A percentile compares a stretch with the other conserved stretches of the same genome.
These are phyloP conservation scores for Mesembrinibis cayennensis DNA, from an alignment of 2,113 vertebrate genomes.

Conservation along the genomic window DNA sequence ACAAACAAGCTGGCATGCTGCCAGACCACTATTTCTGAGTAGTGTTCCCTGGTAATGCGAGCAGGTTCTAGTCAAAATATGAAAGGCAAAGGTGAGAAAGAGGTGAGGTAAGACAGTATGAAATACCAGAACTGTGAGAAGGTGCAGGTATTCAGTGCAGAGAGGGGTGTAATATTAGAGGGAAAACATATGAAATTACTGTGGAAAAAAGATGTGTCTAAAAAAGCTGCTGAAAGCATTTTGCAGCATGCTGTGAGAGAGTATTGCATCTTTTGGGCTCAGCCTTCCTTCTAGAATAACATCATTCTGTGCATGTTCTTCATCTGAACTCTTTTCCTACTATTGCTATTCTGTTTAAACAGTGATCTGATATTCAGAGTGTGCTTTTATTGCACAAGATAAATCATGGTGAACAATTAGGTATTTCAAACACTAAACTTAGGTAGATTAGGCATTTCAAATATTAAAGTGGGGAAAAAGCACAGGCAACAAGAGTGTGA, in stretches of 20 bases:
- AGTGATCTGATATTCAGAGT: background rate
- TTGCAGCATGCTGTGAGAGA: background rate
- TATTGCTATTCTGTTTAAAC: background rate
- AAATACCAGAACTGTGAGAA: background rate
- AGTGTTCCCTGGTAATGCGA: background rate
- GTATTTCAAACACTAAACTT: constrained; percentile 53
- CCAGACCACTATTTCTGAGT: background rate
- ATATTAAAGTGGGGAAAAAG: constrained; percentile 37
- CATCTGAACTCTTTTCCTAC: background rate
- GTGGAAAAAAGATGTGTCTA: background rate
- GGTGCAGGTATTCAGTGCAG: background rate
- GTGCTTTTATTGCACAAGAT: constrained; percentile 29
- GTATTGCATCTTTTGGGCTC: background rate
- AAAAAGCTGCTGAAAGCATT: background rate
- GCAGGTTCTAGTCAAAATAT: background rate
- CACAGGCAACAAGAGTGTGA: background rate
- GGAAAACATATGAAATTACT: background rate
- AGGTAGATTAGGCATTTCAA: constrained; percentile 47
- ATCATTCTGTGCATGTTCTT: background rate
- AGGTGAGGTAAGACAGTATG: background rate
- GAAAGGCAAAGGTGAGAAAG: background rate
- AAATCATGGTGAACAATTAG: constrained; percentile 41
- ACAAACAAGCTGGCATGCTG: background rate
- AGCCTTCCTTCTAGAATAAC: background rate
- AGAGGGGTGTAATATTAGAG: background rate